Evolutionary conservation across 2,797 vertebrate species (phyloP).

Genomic region (Enteromius trimaculatus): DNA sequence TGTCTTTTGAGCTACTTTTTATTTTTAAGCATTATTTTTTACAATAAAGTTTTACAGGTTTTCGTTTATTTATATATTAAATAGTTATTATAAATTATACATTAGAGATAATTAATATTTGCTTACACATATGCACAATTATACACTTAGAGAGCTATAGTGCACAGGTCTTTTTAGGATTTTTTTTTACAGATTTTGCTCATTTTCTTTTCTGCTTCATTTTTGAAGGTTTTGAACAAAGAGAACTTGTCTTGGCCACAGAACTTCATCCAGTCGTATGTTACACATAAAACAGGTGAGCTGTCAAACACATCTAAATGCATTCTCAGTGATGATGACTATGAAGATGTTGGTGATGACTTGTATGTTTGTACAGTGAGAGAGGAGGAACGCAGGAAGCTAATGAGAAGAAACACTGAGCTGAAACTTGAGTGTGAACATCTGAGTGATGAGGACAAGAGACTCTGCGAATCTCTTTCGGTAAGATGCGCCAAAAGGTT

Average conservation of each 20-base stretch:
- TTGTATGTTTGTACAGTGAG: slow-evolving; percentile 78
- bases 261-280: slow-evolving; percentile 93
- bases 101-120: background rate
- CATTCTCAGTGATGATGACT: background rate
- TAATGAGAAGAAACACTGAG: slow-evolving; percentile 86
- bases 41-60: background rate
- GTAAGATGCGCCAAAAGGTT: slow-evolving; percentile 67
- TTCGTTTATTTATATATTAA: background rate
- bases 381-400: slow-evolving; percentile 92
- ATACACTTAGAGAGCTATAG: background rate
- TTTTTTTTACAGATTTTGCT: background rate
- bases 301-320: background rate
- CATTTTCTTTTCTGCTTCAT: slow-evolving; percentile 20
- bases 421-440: slow-evolving; percentile 88
- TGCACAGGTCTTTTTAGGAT: background rate
- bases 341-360: background rate
- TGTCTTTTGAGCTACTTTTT: background rate
- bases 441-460: slow-evolving; percentile 87
- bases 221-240: slow-evolving; percentile 89
- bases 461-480: slow-evolving; percentile 84
- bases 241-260: slow-evolving; percentile 93
- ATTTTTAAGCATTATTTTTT: background rate
- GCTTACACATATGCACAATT: background rate
- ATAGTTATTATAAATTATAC: background rate
- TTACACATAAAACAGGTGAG: slow-evolving; percentile 95